These are phyloP conservation scores for Forbesichthys agassizii DNA, from an alignment of 2,113 vertebrate genomes.

Conservation along the genomic window DNA sequence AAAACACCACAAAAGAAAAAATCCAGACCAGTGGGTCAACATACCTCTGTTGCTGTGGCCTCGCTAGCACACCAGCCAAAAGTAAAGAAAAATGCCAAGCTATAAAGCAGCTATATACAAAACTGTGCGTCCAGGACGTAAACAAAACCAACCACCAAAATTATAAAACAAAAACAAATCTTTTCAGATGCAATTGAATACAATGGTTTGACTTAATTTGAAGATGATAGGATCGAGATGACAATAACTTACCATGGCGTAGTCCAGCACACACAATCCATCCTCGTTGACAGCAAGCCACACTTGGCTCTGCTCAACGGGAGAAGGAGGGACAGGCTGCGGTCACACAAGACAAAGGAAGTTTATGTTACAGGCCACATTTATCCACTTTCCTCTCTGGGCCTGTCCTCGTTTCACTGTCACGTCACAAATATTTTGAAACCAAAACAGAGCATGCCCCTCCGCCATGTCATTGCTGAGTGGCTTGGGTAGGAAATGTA, in stretches of 20 bases:
- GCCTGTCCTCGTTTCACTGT: neutral
- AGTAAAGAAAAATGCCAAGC: slow-evolving; percentile 19
- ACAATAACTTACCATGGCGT: slow-evolving; percentile 79
- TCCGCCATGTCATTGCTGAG: too few relatives aligned
- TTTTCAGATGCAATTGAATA: neutral
- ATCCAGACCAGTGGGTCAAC: slow-evolving; percentile 49
- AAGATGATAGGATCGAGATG: slow-evolving; percentile 2
- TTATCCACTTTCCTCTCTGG: neutral
- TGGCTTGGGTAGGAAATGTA: too few relatives aligned
- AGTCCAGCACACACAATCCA: slow-evolving; percentile 84
- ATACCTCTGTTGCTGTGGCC: slow-evolving; percentile 28
- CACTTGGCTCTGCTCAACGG: slow-evolving; percentile 76
- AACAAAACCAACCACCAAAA: slow-evolving; percentile 4
- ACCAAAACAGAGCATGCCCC: too few relatives aligned
- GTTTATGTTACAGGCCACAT: slow-evolving; percentile 4
- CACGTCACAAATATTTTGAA: too few relatives aligned
- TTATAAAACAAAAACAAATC: neutral
- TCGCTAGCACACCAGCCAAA: slow-evolving; percentile 1
- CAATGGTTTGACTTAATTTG: neutral
- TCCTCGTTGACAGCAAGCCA: slow-evolving; percentile 91
- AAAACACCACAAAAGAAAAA: slow-evolving; percentile 46
- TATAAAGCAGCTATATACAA: slow-evolving; percentile 2
- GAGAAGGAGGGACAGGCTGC: slow-evolving; percentile 80
- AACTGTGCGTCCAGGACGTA: neutral
- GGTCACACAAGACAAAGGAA: slow-evolving; percentile 32